These are phyloP conservation scores for Hippolais icterina DNA, from an alignment of 2,113 vertebrate species.

Conservation along the genomic window DNA sequence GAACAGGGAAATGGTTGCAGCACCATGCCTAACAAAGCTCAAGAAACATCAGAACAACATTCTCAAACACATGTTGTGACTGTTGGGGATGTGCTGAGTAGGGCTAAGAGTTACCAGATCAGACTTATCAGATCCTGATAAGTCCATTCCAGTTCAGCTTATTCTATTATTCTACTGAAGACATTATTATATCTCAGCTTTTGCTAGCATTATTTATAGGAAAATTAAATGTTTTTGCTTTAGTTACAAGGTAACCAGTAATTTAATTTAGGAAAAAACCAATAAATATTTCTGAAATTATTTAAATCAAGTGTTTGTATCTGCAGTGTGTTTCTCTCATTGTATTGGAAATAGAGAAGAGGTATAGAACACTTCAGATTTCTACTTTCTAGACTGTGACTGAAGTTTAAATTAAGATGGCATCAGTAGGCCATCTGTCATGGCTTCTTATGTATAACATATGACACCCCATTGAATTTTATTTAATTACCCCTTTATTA, in stretches of 20 bases:
- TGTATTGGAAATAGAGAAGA: neutral
- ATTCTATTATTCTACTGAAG: neutral
- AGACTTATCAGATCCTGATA: neutral
- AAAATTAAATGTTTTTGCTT: neutral
- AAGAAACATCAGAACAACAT: neutral
- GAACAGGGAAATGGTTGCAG: neutral
- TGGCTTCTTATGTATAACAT: neutral
- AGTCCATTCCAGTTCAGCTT: neutral
- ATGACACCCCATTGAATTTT: neutral
- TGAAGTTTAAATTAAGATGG: neutral
- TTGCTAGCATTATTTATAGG: neutral
- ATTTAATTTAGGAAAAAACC: neutral
- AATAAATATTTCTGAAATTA: neutral
- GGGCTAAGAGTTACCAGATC: neutral
- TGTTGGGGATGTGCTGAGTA: neutral
- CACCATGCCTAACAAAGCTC: neutral
- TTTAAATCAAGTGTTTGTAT: neutral
- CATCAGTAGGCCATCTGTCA: neutral
- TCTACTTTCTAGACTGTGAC: neutral
- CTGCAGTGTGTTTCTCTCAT: neutral
- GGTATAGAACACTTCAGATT: neutral
- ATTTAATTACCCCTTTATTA: neutral
- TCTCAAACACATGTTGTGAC: too few relatives aligned
- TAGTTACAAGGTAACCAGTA: accelerated
- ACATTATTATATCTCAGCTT: neutral